Base-by-base conservation (phyloP, 2,888 invertebrate species). In the Eristalinus sepulchralis region DNA sequence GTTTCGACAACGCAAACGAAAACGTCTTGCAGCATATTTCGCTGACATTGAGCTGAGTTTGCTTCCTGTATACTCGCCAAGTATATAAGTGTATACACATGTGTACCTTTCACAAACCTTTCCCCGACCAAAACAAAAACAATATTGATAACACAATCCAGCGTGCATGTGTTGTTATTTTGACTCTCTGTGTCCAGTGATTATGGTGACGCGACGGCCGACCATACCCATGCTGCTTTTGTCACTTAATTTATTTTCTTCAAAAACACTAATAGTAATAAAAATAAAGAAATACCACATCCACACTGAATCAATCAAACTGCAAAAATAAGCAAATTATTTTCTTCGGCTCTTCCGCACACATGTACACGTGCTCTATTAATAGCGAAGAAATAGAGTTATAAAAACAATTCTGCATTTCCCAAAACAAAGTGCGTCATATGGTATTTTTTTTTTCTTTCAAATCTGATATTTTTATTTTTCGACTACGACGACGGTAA, bases 381-480 rank as follows among this genome's bases (percentile, higher is more conserved):
- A 62, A 67, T 66, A 34, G 34, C 34, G 34, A 34, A 34, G 34
- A 34, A 34, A 34, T 34, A 78, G 70, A 70, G 53, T 67, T 60
- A 53, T 60, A 67, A 53, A 72, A 66, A 47, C 22, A 63, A 63
- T 20, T 80, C 66, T 80, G 80, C 80, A 80, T 80, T 80, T 80
- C 72, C 80, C 72, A 80, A 80, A 80, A 80, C 80, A 80, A 66
- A 64, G 62, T 80, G 80, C 60, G 80, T 80, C 80, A 80, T 36
- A 27, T 11, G 22, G 34, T 78, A 78, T 53, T 64, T 79, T 70
- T 20, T 71, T 39, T 47, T 33, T 33, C 10, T 9, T 34, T 34
- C 67, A 47, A 47, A 47, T 17, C 47, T 47, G 17, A 47, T 47
- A 17, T n/a, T 53, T 53, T 36, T 79, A 39, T 34, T 13, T 13